Evolutionary conservation across 2,888 invertebrate genomes (phyloP).

Genomic region (Sarcophaga variegata): DNA sequence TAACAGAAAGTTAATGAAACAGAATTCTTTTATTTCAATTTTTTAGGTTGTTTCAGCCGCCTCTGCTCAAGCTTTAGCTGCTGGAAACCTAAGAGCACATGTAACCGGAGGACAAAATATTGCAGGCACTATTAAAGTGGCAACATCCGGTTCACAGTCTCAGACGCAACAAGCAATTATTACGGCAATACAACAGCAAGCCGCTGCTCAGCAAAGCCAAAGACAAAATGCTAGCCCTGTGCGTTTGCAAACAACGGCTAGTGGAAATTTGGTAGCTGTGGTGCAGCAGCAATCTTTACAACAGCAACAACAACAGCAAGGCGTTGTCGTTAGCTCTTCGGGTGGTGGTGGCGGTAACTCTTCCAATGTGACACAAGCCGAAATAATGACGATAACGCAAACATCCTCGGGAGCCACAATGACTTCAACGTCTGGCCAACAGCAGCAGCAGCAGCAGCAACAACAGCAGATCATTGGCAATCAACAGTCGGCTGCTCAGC

Average conservation of each 20-base stretch:
- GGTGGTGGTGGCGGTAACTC: conserved; percentile 53
- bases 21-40: conserved; percentile 9
- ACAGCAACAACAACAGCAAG: conserved; percentile 72
- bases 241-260: conserved; percentile 83
- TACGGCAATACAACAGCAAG: conserved; percentile 83
- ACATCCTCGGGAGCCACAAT: conserved; percentile 62
- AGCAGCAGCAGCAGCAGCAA: conserved; percentile 69
- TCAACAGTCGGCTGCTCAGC: conserved; percentile 78
- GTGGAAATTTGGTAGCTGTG: conserved; percentile 84
- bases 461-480: conserved; percentile 71
- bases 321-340: conserved; percentile 61
- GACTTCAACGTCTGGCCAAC: conserved; percentile 68
- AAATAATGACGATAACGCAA: conserved; percentile 80
- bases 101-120: conserved; percentile 81
- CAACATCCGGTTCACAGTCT: conserved; percentile 79
- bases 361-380: conserved; percentile 74
- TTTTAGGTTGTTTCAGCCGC: conserved; percentile 84
- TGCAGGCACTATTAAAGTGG: conserved; percentile 83
- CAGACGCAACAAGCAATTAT: conserved; percentile 83
- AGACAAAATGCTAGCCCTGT: conserved; percentile 85
- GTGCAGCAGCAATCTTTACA: conserved; percentile 83
- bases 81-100: conserved; percentile 83
- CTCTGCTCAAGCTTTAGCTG: conserved; percentile 82
- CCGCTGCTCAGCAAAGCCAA: conserved; percentile 83
- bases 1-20: not conserved